Evolutionary conservation across 1,140 invertebrate genomes (phyloP), one percentile per base, ranked within the genome.

Genomic region (Rhynchophorus ferrugineus): DNA sequence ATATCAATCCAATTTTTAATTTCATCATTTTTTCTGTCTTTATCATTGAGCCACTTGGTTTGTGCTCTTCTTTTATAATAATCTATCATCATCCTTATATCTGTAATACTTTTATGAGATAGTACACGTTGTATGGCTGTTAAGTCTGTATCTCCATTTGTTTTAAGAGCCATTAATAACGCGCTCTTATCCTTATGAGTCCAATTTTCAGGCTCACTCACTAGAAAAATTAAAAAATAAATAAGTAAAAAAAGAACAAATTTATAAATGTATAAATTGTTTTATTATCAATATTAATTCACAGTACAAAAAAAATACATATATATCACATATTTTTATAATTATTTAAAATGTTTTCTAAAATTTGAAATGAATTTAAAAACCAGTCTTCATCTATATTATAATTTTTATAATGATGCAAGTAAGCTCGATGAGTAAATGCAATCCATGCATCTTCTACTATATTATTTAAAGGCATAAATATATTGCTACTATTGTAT

Each of bases 381-480:
- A 78, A 76, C 39, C 75, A 70, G 22, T 73, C 63, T 5, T 76
- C 71, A 44, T 71, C 68, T 9, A 77, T 54, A 13, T 69, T 71
- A 59, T 67, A 73, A 51, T 73, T 72, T 52, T 69, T 68, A 54
- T 77, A 78, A 36, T 75, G 75, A 65, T 78, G 75, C 22, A 78
- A 57, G 60, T 72, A 77, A 14, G 75, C 75, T n/a, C 65, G 66
- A 59, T 75, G 61, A 3, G 62, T 61, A 49, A 74, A 78, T 34
- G 69, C 63, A 41, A 61, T 71, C 75, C 73, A 76, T 7, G 75
- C 71, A 54, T 74, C 73, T 2, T 64, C 59, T 20, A 76, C 56
- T 21, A 74, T 63, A 2, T 16, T 8, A 43, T 77, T 68, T 2
- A 78, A 53, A 2, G 64, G 47, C 17, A 60, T 41, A 53, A 66